phyloP scores from a whole-genome alignment of 2,113 vertebrate species.

The Eudyptes chrysolophus region DNA sequence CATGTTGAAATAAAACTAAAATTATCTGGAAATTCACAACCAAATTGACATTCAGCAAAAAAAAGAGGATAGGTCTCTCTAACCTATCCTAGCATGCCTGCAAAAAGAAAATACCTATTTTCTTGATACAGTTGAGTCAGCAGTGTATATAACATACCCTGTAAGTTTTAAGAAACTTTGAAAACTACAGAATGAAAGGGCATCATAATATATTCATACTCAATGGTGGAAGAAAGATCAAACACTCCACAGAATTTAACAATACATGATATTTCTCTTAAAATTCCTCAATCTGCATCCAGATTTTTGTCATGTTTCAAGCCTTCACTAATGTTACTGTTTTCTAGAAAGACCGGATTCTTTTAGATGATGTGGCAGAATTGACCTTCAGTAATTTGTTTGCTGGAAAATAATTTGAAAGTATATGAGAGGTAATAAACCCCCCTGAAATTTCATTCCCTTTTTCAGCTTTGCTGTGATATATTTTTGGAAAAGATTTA shows the following conservation, averaged over 20 bases:
- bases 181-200: background rate
- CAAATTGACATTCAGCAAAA: background rate
- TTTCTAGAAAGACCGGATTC: background rate
- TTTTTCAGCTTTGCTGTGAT: background rate
- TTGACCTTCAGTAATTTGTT: background rate
- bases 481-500: constrained; percentile 37
- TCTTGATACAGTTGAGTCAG: background rate
- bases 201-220: background rate
- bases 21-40: background rate
- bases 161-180: background rate
- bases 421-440: background rate
- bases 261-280: fast-evolving
- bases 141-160: background rate
- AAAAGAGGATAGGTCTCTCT: background rate
- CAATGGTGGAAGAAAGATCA: background rate
- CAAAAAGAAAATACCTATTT: background rate
- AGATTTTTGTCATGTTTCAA: background rate
- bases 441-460: background rate
- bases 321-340: background rate
- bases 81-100: background rate
- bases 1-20: background rate
- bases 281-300: background rate
- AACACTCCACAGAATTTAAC: background rate
- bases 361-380: background rate
- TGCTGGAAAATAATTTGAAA: constrained; percentile 19